Evolutionary conservation across 1,140 invertebrate species (phyloP).

Genomic region (Babylonia areolata): DNA sequence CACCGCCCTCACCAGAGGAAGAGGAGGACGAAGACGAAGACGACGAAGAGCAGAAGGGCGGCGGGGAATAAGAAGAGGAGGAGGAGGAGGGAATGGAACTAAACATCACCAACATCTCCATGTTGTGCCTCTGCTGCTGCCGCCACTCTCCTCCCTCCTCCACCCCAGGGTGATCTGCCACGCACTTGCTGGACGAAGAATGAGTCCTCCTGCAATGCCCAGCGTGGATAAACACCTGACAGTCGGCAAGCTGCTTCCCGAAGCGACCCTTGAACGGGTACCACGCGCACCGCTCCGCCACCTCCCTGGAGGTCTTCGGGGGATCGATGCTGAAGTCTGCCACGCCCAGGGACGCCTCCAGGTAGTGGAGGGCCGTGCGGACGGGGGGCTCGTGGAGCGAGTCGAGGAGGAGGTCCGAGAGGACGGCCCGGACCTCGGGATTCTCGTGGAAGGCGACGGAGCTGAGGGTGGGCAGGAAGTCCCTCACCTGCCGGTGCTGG

Average conservation of each 20-base stretch:
- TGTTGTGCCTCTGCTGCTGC: neutral
- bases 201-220: neutral
- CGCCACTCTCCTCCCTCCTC: neutral
- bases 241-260: neutral
- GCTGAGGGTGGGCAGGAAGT: neutral
- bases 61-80: too few species aligned
- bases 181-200: neutral
- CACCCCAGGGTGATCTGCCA: neutral
- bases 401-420: neutral
- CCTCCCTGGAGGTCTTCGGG: neutral
- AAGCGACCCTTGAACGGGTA: slow-evolving; percentile 21
- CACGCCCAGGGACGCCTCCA: neutral
- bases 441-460: slow-evolving; percentile 28
- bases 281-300: slow-evolving; percentile 8
- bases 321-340: slow-evolving; percentile 24
- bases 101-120: slow-evolving; percentile 24
- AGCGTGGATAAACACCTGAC: slow-evolving; percentile 1
- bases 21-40: too few species aligned
- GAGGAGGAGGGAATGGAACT: too few species aligned
- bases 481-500: neutral
- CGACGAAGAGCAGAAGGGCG: too few species aligned
- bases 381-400: neutral
- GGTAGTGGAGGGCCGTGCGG: neutral
- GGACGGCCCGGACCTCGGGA: neutral
- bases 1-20: neutral